Base-by-base conservation (phyloP, 2,888 invertebrate species). In the Gnatocerus cornutus region DNA sequence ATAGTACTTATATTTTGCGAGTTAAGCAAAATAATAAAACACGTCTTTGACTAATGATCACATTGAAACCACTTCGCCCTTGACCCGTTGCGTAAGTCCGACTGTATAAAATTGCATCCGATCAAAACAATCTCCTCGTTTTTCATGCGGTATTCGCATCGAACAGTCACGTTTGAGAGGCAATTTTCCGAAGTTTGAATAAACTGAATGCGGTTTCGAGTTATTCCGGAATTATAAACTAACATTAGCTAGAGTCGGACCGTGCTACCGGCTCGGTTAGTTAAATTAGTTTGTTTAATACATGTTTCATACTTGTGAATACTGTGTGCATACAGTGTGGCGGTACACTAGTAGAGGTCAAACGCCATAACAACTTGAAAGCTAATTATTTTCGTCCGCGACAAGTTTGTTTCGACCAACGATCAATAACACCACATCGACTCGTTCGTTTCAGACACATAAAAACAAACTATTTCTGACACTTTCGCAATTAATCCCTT, bases 241-340 rank as follows among this genome's bases (percentile, higher is more conserved):
- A 73, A 72, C 73, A 75, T 76, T 61, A 48, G 71, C 64, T 45
- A 52, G 58, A 68, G 66, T 66, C 62, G 71, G 72, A 72, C 64
- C 67, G 68, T 59, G 46, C 72, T 53, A 30, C 66, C 64, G 71
- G 69, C 68, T 69, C 62, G 73, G 73, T 73, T 73, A 75, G 76
- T 75, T 77, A 76, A 73, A 76, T 74, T 75, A 74, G 77, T 77
- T 77, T 75, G 75, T 76, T 75, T 68, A 70, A 73, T 74, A 70
- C 74, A 75, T 73, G 77, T 76, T 75, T 74, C 73, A 69, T 73
- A 68, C 72, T 66, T 68, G 68, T 65, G 70, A 68, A 61, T 61
- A 62, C 61, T 29, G 68, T 46, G 53, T 68, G 68, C 61, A 61
- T 62, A 61, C 62, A 61, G 16, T 68, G 68, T 55, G 68, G 61